Percentiles rank a stretch among this genome's conserved stretches.
Conservation (phyloP, 2,113 vertebrate genomes). For the Eptesicus fuscus region DNA sequence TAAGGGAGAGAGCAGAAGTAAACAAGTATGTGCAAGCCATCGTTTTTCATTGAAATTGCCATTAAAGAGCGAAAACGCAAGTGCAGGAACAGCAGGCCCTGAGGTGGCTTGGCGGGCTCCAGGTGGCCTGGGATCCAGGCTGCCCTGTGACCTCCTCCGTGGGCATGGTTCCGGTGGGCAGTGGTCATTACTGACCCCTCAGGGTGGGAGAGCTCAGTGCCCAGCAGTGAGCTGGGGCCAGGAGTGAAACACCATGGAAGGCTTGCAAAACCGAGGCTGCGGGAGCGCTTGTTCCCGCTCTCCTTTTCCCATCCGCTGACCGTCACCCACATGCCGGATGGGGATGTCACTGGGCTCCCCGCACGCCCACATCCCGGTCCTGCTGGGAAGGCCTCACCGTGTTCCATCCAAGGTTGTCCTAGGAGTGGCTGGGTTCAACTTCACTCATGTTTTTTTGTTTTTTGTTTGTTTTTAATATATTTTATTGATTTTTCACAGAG, state of each 20-base stretch:
- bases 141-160: rapidly evolving
- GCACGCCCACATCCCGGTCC: rapidly evolving
- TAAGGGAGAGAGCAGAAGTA: background rate
- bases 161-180: background rate
- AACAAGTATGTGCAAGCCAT: background rate
- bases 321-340: rapidly evolving
- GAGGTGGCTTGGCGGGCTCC: background rate
- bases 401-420: rapidly evolving
- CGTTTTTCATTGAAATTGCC: background rate
- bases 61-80: background rate
- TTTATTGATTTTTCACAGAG: no score
- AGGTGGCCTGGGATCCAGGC: rapidly evolving
- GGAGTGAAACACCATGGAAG: no score
- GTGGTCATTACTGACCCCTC: background rate
- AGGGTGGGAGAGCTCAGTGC: background rate
- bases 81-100: background rate
- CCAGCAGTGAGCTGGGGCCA: background rate
- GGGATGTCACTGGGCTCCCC: rapidly evolving
- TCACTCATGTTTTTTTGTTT: no score
- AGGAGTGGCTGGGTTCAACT: background rate
- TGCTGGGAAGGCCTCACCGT: background rate
- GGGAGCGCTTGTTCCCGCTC: rapidly evolving
- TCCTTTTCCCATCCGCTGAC: rapidly evolving
- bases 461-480: no score
- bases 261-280: no score